Base-by-base conservation (phyloP, 2,797 vertebrate genomes). In the Pteropus rufus region DNA sequence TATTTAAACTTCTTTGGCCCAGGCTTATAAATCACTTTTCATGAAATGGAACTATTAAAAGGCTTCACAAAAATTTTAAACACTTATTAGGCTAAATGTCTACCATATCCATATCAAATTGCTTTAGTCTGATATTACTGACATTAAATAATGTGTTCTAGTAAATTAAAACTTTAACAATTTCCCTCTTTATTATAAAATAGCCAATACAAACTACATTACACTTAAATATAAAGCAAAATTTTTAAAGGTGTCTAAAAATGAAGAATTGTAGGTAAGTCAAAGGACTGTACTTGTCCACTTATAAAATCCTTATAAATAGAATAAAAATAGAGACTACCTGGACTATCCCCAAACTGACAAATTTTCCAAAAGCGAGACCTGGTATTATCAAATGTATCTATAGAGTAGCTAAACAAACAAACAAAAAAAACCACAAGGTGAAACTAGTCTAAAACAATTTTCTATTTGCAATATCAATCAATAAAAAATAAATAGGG, bases 1-100 rank as follows among this genome's bases (percentile, higher is more conserved):
- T 49, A 16, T 49, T 49, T 49, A 36, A 52, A 84, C 31, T 75
- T 94, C 24, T 93, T 90, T 91, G 29, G 69, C 12, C 54, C n/a
- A 82, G 34, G 60, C 9, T 92, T 36, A 94, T 85, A 80, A 94
- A 93, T 75, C 26, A 91, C 14, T 58, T 79, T 90, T 83, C 34
- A 93, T 77, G 58, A 95, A 97, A 89, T 23, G 0, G 10, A 97
- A 87, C 49, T 85, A 39, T 89, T 96, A 88, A 94, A 94, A 95
- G 93, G 11, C 10, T 64, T 67, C 56, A 86, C 41, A 64, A 56
- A 94, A 96, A 88, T 69, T 91, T 85, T 90, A 82, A 89, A 52
- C 18, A 90, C 81, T 92, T 79, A 81, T 64, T 84, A 80, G 10
- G 29, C 9, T 94, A 91, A 87, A 79, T 41, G 9, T 65, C 44